These are phyloP conservation scores for Mythimna pallens DNA, from an alignment of 2,888 invertebrate genomes.

Conservation along the genomic window DNA sequence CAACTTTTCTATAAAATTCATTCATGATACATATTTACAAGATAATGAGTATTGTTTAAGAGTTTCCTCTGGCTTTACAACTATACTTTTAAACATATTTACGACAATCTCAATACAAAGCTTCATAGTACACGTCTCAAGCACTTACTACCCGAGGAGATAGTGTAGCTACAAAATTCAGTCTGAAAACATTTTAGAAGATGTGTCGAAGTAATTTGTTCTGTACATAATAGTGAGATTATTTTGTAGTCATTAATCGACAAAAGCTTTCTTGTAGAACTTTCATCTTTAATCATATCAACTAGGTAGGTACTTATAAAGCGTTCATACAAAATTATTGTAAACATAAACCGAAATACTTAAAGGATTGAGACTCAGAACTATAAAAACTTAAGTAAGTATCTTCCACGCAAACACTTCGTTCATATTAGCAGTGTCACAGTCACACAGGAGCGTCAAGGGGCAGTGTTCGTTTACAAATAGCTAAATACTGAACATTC, in stretches of 20 bases:
- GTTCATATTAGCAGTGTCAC: slow-evolving; percentile 32
- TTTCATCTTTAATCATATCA: slow-evolving; percentile 42
- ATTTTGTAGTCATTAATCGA: slow-evolving; percentile 34
- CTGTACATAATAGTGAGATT: slow-evolving; percentile 13
- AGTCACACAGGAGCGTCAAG: slow-evolving; percentile 62
- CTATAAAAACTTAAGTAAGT: slow-evolving; percentile 30
- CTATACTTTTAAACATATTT: slow-evolving; percentile 66
- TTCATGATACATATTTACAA: slow-evolving; percentile 84
- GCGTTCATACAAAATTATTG: slow-evolving; percentile 50
- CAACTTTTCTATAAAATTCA: slow-evolving; percentile 76
- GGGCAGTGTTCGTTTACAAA: slow-evolving; percentile 80
- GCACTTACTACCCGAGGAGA: slow-evolving; percentile 28
- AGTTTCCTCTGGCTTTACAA: slow-evolving; percentile 76
- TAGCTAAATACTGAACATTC: slow-evolving; percentile 57
- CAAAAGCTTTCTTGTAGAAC: slow-evolving; percentile 42
- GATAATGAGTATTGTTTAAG: slow-evolving; percentile 87
- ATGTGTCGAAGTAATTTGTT: slow-evolving; percentile 37
- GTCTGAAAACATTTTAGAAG: slow-evolving; percentile 54
- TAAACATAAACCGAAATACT: slow-evolving; percentile 55
- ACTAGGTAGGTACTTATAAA: slow-evolving; percentile 54
- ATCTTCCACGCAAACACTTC: slow-evolving; percentile 20
- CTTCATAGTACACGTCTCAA: slow-evolving; percentile 37
- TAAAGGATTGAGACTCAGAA: slow-evolving; percentile 53
- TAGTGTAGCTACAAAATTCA: slow-evolving; percentile 56
- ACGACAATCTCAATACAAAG: slow-evolving; percentile 56